Evolutionary conservation across 2,797 vertebrate genomes (phyloP), one percentile per base, ranked within the genome.

Genomic region (Molossus molossus): DNA sequence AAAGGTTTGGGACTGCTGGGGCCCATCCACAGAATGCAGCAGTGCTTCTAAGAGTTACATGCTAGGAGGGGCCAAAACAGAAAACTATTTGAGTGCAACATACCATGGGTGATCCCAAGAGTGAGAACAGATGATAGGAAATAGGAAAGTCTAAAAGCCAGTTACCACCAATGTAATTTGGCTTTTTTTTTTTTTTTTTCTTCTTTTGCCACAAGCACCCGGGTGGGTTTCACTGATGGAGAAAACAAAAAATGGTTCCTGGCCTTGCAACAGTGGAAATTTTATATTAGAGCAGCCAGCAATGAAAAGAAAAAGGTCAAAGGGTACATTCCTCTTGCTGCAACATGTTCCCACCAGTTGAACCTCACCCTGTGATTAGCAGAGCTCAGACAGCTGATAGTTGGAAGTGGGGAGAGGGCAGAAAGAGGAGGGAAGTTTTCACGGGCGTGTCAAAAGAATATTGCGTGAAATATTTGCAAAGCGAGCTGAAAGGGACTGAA

Each of bases 261-360:
- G 95, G 93, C 91, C 86, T 96, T 93, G 70, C 76, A 97, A 95
- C 97, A 97, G 91, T 94, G 70, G 89, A 93, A 94, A 97, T 95
- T 93, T 97, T 94, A 89, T 79, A 82, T 92, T 55, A 92, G 88
- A 95, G 72, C 40, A 79, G 83, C 55, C 1, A 0, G 73, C 77
- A 95, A 92, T 97, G 85, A 92, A 97, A 96, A 93, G 82, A 55
- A 77, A 94, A 89, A 83, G 96, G 94, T 97, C 95, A 97, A 94
- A 97, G 95, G 87, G 87, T 90, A 95, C 95, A 97, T 97, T 97
- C 96, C 80, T 97, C 91, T 73, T 83, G 15, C 60, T 88, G 57
- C 40, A 96, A 90, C 87, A 89, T 91, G 67, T 96, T 97, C 97
- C 94, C 73, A 89, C 76, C 91, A 84, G 75, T 75, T 87, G 95